Conservation (phyloP, 2,113 vertebrate genomes). For the Pantherophis guttatus region DNA sequence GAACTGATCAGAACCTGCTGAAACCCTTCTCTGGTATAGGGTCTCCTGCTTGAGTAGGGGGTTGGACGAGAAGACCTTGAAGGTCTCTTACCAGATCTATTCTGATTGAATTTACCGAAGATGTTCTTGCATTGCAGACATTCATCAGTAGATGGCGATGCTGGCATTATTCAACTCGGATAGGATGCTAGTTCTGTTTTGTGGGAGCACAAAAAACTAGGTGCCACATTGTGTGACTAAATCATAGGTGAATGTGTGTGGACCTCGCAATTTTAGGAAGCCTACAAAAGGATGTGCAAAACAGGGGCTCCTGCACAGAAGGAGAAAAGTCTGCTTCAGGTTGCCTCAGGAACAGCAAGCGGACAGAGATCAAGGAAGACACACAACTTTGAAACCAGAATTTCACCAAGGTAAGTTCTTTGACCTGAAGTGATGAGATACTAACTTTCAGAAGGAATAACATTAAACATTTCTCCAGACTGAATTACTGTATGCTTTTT, state of each 20-base stretch:
- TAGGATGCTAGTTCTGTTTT: neutral
- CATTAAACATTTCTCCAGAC: neutral
- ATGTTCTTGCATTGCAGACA: neutral
- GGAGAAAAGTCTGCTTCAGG: neutral
- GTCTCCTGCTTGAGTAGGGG: too few relatives aligned
- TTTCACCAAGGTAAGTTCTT: neutral
- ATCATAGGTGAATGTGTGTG: slow-evolving; percentile 9
- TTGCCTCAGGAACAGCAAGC: neutral
- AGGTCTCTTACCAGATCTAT: too few relatives aligned
- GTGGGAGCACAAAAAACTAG: neutral
- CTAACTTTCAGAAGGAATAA: neutral
- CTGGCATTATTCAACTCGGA: neutral
- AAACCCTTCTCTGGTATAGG: too few relatives aligned
- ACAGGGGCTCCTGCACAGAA: neutral
- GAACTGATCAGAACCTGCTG: too few relatives aligned
- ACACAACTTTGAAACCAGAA: neutral
- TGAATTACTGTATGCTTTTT: neutral
- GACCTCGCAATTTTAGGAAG: slow-evolving; percentile 25
- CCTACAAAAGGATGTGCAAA: slow-evolving; percentile 5
- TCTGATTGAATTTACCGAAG: too few relatives aligned
- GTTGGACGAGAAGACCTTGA: too few relatives aligned
- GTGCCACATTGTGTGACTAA: slow-evolving; percentile 6
- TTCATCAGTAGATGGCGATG: slow-evolving; percentile 50
- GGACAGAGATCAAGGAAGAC: neutral
- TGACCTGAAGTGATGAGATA: neutral